Conservation (phyloP, 1,140 invertebrate genomes). For the Agrypnia vestita region DNA sequence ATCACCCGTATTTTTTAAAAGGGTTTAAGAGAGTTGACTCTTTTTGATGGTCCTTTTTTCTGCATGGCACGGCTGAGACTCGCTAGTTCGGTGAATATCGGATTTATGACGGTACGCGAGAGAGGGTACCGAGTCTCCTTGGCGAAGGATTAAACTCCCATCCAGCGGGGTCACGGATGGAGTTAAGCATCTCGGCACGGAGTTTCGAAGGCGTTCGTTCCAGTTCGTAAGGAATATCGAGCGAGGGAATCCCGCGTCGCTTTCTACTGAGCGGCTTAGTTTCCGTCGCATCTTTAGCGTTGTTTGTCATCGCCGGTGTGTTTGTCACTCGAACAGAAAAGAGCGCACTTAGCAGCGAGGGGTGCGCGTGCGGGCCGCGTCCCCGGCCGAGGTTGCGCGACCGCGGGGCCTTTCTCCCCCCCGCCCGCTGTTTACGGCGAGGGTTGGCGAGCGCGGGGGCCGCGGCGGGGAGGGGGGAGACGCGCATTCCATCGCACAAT, state of each 20-base stretch:
- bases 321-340: constrained; percentile 1
- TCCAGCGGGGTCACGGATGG: too few relatives aligned
- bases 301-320: not conserved
- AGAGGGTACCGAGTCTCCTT: too few relatives aligned
- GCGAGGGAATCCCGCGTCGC: not conserved
- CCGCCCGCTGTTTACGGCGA: constrained; percentile 8
- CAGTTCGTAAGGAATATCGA: too few relatives aligned
- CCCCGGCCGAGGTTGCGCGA: not conserved
- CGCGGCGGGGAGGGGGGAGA: constrained; percentile 25
- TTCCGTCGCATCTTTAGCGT: not conserved
- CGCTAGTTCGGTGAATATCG: too few relatives aligned
- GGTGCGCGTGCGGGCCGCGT: not conserved
- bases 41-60: too few relatives aligned
- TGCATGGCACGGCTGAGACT: too few relatives aligned
- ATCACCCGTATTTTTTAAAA: too few relatives aligned
- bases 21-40: too few relatives aligned
- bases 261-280: not conserved
- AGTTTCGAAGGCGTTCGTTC: too few relatives aligned
- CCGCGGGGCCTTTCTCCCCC: not conserved
- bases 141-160: too few relatives aligned
- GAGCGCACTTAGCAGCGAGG: not conserved
- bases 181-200: too few relatives aligned
- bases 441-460: not conserved
- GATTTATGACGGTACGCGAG: too few relatives aligned
- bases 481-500: constrained; percentile 70